A percentile compares a stretch with the other conserved stretches of the same genome.
phyloP scores from a whole-genome alignment of 2,113 vertebrate genomes.

The Channa argus region DNA sequence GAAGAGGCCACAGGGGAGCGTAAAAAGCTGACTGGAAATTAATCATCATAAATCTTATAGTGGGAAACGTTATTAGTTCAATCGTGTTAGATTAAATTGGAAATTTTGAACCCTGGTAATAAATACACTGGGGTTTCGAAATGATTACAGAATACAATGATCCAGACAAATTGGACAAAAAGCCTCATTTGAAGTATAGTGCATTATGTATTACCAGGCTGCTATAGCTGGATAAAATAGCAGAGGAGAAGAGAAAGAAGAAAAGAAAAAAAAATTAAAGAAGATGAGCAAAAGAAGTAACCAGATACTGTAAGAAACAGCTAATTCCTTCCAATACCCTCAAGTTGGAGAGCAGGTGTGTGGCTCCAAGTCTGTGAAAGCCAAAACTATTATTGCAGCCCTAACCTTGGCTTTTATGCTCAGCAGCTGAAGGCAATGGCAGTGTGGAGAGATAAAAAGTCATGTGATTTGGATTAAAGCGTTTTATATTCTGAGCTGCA shows the following conservation, averaged over 20 bases:
- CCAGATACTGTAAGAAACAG: background rate
- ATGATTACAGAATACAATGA: constrained; percentile 41
- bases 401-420: constrained; percentile 29
- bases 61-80: constrained; percentile 11
- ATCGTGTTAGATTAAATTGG: constrained; percentile 49
- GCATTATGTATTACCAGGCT: background rate
- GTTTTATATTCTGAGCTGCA: constrained; percentile 41
- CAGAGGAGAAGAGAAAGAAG: background rate
- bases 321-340: constrained; percentile 1
- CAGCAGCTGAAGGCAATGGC: constrained; percentile 17
- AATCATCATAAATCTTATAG: constrained; percentile 40
- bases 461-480: constrained; percentile 37
- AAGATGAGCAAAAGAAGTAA: background rate
- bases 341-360: constrained; percentile 28
- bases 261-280: background rate
- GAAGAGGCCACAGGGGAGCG: constrained; percentile 8
- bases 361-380: constrained; percentile 17
- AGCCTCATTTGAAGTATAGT: constrained; percentile 11
- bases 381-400: constrained; percentile 16
- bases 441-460: constrained; percentile 27
- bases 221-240: constrained; percentile 22
- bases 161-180: constrained; percentile 33
- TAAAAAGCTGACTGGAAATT: constrained; percentile 22
- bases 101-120: constrained; percentile 27
- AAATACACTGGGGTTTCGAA: constrained; percentile 36